These are phyloP conservation scores for Smittia aterrima DNA, from an alignment of 2,888 invertebrate genomes.

Conservation along the genomic window DNA sequence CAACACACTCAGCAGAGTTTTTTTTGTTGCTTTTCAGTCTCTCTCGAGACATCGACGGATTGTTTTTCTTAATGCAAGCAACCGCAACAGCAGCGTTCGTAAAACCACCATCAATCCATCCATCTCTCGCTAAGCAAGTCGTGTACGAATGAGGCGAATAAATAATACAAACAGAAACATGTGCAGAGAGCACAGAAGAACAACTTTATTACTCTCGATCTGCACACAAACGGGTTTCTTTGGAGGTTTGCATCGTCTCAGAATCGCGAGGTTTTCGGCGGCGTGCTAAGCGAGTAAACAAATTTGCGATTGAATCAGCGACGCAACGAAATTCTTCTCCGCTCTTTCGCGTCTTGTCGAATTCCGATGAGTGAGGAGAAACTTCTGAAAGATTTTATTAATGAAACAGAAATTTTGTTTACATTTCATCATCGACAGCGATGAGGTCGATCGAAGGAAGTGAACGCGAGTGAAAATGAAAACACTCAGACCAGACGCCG, in stretches of 20 bases:
- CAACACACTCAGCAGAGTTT: no score
- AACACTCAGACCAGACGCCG: conserved; percentile 7
- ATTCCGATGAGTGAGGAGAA: neutral
- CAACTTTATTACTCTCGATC: neutral
- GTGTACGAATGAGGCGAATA: neutral
- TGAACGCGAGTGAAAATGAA: neutral
- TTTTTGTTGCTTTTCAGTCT: no score
- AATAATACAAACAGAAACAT: neutral
- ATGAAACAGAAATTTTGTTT: conserved; percentile 18
- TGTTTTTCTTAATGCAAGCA: no score
- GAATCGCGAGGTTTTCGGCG: neutral
- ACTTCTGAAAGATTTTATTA: neutral
- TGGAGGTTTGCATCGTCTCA: neutral
- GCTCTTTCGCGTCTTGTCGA: no score
- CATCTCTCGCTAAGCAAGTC: neutral
- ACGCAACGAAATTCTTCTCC: no score
- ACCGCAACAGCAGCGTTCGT: no score
- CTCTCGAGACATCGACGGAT: no score
- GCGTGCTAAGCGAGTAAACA: neutral
- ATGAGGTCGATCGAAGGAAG: neutral
- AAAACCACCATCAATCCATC: neutral
- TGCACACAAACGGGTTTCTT: conserved; percentile 28
- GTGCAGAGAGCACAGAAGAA: neutral
- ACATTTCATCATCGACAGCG: conserved; percentile 36
- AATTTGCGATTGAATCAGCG: neutral